phyloP scores from a whole-genome alignment of 2,888 invertebrate species.

The Cosmorhoe ocellata region DNA sequence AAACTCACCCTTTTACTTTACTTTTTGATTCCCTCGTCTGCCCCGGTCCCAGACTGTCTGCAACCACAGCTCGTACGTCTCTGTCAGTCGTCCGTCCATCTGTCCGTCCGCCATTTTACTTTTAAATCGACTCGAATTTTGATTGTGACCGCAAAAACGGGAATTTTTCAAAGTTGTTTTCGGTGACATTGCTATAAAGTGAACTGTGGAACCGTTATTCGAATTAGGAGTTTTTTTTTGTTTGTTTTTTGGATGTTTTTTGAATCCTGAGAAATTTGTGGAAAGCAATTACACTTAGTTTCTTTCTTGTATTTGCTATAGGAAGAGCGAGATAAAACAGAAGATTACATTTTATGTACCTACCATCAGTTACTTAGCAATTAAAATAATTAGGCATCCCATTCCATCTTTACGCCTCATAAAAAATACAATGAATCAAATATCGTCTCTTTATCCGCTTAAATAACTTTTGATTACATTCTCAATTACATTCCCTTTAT shows the following conservation, averaged over 20 bases:
- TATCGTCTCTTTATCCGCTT: not conserved
- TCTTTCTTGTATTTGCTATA: too few species aligned
- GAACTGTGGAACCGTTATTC: not conserved
- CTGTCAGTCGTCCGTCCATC: constrained; percentile 44
- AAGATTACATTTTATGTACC: too few species aligned
- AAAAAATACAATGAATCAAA: too few species aligned
- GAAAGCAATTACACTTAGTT: too few species aligned
- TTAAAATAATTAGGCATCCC: too few species aligned
- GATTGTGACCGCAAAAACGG: constrained; percentile 21
- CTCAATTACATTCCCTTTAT: not conserved
- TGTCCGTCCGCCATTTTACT: constrained; percentile 39
- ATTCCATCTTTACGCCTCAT: too few species aligned
- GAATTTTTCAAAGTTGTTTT: constrained; percentile 5
- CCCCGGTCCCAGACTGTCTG: constrained; percentile 23
- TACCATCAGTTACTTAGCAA: too few species aligned
- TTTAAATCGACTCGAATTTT: constrained; percentile 31
- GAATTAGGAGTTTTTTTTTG: not conserved
- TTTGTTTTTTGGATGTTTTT: not conserved
- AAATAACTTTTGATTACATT: not conserved
- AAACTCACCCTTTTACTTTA: not conserved
- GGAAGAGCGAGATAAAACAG: too few species aligned
- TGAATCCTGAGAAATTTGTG: too few species aligned
- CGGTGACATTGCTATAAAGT: not conserved
- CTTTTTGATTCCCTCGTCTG: constrained; percentile 8
- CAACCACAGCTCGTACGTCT: constrained; percentile 34